Percentiles rank a stretch among this genome's conserved stretches.
phyloP scores from a whole-genome alignment of 2,797 vertebrate species.

The Sebastes kiyomatsui region DNA sequence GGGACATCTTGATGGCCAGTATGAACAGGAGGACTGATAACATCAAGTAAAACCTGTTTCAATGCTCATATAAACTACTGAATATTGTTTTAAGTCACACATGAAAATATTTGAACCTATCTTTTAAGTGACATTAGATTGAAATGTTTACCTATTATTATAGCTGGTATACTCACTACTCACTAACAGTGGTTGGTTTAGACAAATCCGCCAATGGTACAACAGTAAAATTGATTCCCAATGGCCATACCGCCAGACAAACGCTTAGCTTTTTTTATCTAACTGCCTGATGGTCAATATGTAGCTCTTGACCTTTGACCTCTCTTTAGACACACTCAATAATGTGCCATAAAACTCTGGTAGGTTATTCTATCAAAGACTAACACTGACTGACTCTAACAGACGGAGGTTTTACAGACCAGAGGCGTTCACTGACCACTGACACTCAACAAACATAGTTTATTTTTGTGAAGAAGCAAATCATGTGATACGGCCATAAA shows the following conservation, averaged over 20 bases:
- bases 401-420: not conserved
- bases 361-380: conserved; percentile 10
- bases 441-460: not conserved
- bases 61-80: not conserved
- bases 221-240: conserved; percentile 42
- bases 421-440: not conserved
- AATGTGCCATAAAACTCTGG: conserved; percentile 34
- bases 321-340: conserved; percentile 43
- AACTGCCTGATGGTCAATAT: conserved; percentile 46
- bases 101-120: not conserved
- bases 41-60: not conserved
- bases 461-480: not conserved
- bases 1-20: not conserved
- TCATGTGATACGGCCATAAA: not conserved
- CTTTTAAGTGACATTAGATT: not conserved
- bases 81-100: not conserved
- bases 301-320: conserved; percentile 43
- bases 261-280: conserved; percentile 1
- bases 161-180: too few species aligned
- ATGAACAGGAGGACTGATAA: not conserved
- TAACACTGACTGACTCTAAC: not conserved
- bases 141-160: too few species aligned
- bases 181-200: not conserved
- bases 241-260: conserved; percentile 5
- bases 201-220: not conserved